phyloP scores from a whole-genome alignment of 2,113 vertebrate genomes.

The Anolis carolinensis region DNA sequence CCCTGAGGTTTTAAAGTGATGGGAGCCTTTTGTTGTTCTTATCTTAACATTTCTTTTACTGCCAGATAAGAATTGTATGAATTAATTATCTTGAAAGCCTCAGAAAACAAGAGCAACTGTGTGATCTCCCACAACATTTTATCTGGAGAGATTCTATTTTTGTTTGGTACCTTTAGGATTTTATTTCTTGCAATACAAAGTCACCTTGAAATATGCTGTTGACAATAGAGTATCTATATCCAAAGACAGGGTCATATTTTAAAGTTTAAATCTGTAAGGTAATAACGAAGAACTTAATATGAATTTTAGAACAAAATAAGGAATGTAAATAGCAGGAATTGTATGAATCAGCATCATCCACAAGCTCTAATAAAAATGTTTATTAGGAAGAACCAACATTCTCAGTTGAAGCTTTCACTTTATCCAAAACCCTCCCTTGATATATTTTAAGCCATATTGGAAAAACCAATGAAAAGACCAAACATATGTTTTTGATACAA shows the following conservation, averaged over 20 bases:
- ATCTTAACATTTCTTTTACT: conserved; percentile 43
- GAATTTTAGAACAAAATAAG: conserved; percentile 10
- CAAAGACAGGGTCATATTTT: not conserved
- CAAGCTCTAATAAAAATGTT: too few relatives aligned
- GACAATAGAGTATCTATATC: not conserved
- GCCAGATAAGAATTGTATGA: conserved; percentile 28
- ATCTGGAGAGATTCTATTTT: conserved; percentile 29
- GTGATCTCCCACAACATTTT: conserved; percentile 24
- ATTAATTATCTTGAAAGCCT: conserved; percentile 40
- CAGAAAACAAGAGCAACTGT: conserved; percentile 31
- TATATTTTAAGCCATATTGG: not conserved
- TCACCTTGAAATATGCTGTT: conserved; percentile 39
- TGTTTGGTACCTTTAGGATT: conserved; percentile 34
- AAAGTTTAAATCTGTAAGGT: not conserved
- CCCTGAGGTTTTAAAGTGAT: conserved; percentile 40
- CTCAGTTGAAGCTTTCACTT: not conserved
- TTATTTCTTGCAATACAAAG: conserved; percentile 26
- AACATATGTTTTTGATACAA: not conserved
- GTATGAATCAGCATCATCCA: not conserved
- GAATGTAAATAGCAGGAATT: not conserved
- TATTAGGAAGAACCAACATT: too few relatives aligned
- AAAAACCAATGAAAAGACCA: not conserved
- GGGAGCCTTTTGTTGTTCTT: conserved; percentile 13
- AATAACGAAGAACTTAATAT: not conserved
- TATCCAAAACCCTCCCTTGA: not conserved